Evolutionary conservation across 2,113 vertebrate species (phyloP), one percentile per base, ranked within the genome.

Genomic region (Tringa solitaria): DNA sequence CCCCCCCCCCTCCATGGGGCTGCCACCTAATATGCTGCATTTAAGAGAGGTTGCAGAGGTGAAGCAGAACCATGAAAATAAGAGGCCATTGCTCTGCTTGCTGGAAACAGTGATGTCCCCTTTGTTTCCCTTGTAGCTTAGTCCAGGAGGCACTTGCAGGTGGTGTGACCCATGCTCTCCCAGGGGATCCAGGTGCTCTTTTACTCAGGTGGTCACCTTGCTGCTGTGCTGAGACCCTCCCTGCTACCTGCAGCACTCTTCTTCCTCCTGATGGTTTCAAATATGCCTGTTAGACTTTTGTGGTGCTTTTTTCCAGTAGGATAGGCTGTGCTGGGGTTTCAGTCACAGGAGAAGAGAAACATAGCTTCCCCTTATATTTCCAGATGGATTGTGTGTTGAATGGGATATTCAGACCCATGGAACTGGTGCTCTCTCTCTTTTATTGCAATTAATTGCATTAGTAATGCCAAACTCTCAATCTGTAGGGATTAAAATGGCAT

Each of bases 361-460:
- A 12, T 11, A 84, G 23, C 45, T 84, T 85, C 60, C 85, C 54
- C 39, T 69, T 28, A 39, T 12, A 28, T n/a, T 51, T 75, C 27
- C 24, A 41, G 6, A 28, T 13, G 43, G 37, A 53, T 48, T 57
- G n/a, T 59, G 43, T 76, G 56, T 82, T 86, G 77, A 53, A 88
- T 15, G 33, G 56, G 93, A 67, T 43, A 39, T 59, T 94, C 48
- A 59, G 45, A 72, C 3, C 48, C 65, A 41, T n/a, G 83, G 88
- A 56, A 39, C 57, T 86, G 48, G 41, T 93, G 53, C 33, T 70
- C 50, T 54, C 46, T 96, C 30, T 63, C 56, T 93, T 95, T 80
- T 87, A 79, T 89, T 18, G 8, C 57, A 87, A 91, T 94, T 94
- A 96, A 95, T 96, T 90, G 75, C 80, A 84, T 94, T 80, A 95